Evolutionary conservation across 2,797 vertebrate genomes (phyloP), one percentile per base, ranked within the genome.

Genomic region (Manis crassicaudata): DNA sequence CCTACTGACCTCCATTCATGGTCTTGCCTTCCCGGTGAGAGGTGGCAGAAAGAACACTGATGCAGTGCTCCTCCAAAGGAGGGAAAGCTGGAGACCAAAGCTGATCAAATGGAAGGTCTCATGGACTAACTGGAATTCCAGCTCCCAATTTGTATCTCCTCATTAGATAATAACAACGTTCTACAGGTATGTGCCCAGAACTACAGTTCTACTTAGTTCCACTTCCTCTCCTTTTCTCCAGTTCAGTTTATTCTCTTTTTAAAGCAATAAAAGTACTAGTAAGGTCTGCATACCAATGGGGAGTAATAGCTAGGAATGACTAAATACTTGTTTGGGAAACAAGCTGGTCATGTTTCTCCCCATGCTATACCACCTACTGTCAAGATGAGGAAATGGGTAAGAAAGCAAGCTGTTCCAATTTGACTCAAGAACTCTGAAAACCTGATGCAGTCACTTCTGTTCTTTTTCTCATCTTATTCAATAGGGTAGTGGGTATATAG

Each of bases 401-500:
- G 40, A 18, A 82, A 85, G 12, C 29, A 75, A 83, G n/a, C 68
- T 90, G n/a, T 43, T 89, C 27, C 50, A 65, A 79, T 43, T 7
- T 72, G 73, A 80, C 25, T 43, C 25, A 82, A 76, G 37, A 94
- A 81, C 60, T 80, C 27, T 91, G 70, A 92, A 90, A 96, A 85
- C 4, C 46, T 7, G 2, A 84, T 37, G 17, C 17, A 35, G 17
- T 92, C 52, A 79, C 13, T 79, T 90, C 35, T 85, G 46, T 83
- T 79, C 37, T 83, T 73, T 95, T 79, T 58, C 29, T 52, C 50
- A 79, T 73, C n/a, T 87, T 75, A 79, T 54, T 92, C 43, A 94
- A 73, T 72, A 50, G 29, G 8, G 46, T n/a, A 18, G 18, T 54
- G n/a, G 32, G 29, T 40, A 84, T 54, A 68, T 12, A 84, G 27